Base-by-base conservation (phyloP, 1,140 invertebrate genomes). In the Papilio polytes region DNA sequence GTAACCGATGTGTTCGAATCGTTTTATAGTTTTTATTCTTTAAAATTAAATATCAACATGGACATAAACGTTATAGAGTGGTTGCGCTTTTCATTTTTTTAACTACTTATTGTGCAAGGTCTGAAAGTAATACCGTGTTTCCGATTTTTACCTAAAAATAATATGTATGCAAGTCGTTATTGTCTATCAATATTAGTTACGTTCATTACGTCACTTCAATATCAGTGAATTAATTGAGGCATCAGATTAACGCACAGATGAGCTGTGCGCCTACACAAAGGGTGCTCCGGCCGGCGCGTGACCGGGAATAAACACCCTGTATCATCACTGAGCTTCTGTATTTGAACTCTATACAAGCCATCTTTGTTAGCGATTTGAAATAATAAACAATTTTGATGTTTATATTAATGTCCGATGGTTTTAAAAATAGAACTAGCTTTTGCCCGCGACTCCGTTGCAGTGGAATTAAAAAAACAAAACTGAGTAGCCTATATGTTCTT, bases 161-260 rank as follows among this genome's bases (percentile, higher is more conserved):
- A n/a, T 7, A 44, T 7, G 15, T 8, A 48, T 46, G 70, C 10
- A 7, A n/a, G 15, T 59, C 36, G 36, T 13, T 13, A 13, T 56
- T 78, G 80, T 82, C 81, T 36, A 56, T 80, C 78, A 59, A 74
- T 8, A 31, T 36, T 48, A 51, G 48, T 41, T 13, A 6, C 66
- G 44, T 20, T 53, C 66, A n/a, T 20, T 44, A 72, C 78, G 78
- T 72, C 48, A 78, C 77, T 82, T 73, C 83, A 78, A 86, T 88
- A 88, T 88, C 85, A 51, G 80, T 87, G 85, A 91, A 91, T 91
- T 89, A 91, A 89, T 91, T 89, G 91, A 85, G 82, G 85, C 86
- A 83, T 86, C 86, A 91, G 91, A 91, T 92, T 91, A 92, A 87
- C 84, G 83, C 51, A 22, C 78, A 91, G 91, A 91, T 92, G 88